These are phyloP conservation scores for Catocala nupta DNA, from an alignment of 2,888 invertebrate genomes.

Conservation along the genomic window DNA sequence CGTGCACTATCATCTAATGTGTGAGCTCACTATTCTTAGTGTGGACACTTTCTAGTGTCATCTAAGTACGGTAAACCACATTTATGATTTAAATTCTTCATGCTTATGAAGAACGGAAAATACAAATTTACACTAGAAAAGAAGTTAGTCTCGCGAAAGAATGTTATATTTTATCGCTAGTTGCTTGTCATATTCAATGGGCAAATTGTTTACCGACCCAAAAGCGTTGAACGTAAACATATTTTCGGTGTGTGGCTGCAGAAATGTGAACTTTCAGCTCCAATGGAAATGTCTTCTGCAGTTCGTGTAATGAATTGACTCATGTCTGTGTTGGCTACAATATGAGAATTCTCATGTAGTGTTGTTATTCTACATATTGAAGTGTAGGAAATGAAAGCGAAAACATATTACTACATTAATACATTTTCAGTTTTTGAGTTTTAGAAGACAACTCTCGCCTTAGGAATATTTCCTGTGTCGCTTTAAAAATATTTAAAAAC, in stretches of 20 bases:
- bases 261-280: slow-evolving; percentile 13
- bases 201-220: slow-evolving; percentile 28
- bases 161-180: neutral
- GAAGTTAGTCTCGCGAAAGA: neutral
- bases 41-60: no score
- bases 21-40: no score
- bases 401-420: no score
- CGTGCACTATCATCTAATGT: no score
- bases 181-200: slow-evolving; percentile 7
- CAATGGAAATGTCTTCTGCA: slow-evolving; percentile 1
- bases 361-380: neutral
- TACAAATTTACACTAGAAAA: slow-evolving; percentile 5
- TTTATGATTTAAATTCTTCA: no score
- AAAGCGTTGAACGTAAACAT: slow-evolving; percentile 18
- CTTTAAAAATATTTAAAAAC: no score
- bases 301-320: neutral
- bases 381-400: no score
- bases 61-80: no score
- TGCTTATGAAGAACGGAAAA: neutral
- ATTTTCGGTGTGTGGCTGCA: slow-evolving; percentile 12
- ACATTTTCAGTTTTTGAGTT: no score
- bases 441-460: no score
- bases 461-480: no score
- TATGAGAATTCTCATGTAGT: neutral
- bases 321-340: neutral